Evolutionary conservation across 2,113 vertebrate species (phyloP), one percentile per base, ranked within the genome.

Genomic region (Ageneiosus marmoratus): DNA sequence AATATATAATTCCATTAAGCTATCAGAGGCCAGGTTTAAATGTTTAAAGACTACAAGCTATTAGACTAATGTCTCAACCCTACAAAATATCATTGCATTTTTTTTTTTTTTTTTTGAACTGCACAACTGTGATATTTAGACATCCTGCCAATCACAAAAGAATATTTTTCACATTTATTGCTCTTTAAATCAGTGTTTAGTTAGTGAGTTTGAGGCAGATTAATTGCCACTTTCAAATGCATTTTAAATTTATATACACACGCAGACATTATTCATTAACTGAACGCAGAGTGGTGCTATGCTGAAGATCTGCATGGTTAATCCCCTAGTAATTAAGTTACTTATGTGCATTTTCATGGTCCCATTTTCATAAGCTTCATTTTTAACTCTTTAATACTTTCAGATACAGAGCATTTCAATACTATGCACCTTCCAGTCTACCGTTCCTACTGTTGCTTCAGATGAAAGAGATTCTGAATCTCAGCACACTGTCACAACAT

Each of bases 381-480:
- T 44, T 85, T 85, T 70, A 10, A 87, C 85, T 87, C 85, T 88
- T 91, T 60, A 90, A 84, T 24, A 72, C 76, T 90, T 91, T 85
- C 80, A 89, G 83, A 86, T 89, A 86, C 18, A 46, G 74, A 65
- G 18, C 88, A 89, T 92, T 92, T 89, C 87, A 82, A 92, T 91
- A 91, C 88, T 87, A 75, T 48, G 69, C 92, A 90, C 88, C 87
- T 91, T 92, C 90, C 89, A 92, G 92, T 91, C 89, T 88, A 80
- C 80, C 82, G n/a, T 89, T 87, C 90, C 91, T 89, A 89, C 89
- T 86, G 88, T 80, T 88, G 90, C 86, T 89, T 83, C 12, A 91
- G 89, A 94, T 94, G 90, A 94, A 93, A 67, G 7, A 94, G 86
- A 82, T 80, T 77, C 82, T 79, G 88, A 84, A 89, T 90, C 90